phyloP scores from a whole-genome alignment of 2,113 vertebrate species.

The Setophaga petechia region DNA sequence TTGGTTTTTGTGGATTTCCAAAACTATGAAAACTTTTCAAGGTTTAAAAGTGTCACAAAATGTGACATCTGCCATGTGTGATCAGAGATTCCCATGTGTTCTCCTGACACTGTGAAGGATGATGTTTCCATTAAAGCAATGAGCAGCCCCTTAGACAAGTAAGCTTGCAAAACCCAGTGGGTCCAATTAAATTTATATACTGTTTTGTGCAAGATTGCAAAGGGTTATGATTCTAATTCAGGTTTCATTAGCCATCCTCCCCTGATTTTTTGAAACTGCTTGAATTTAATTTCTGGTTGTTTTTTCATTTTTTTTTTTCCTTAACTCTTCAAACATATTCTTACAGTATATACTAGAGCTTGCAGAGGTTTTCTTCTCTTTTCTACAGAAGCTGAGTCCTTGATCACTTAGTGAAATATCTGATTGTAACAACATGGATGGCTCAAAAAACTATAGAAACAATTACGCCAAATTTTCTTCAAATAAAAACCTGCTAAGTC shows the following conservation, averaged over 20 bases:
- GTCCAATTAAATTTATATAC: conserved; percentile 10
- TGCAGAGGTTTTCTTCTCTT: neutral
- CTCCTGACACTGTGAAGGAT: neutral
- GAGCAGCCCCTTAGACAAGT: neutral
- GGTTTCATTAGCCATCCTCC: neutral
- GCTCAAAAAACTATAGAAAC: neutral
- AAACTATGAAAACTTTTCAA: neutral
- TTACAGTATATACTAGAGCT: neutral
- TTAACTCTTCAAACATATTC: neutral
- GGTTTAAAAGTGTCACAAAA: neutral
- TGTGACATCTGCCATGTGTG: neutral
- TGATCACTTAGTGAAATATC: neutral
- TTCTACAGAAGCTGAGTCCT: neutral
- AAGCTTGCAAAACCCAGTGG: neutral
- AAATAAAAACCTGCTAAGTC: neutral
- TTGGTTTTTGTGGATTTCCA: neutral
- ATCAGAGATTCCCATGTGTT: neutral
- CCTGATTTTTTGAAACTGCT: neutral
- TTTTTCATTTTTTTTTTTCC: neutral
- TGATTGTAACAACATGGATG: neutral
- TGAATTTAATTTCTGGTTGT: neutral
- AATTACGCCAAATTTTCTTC: neutral
- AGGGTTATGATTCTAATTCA: neutral
- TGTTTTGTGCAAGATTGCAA: neutral
- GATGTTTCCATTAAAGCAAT: conserved; percentile 8